Evolutionary conservation across 2,888 invertebrate genomes (phyloP).

Genomic region (Tetrapedia diversipes): DNA sequence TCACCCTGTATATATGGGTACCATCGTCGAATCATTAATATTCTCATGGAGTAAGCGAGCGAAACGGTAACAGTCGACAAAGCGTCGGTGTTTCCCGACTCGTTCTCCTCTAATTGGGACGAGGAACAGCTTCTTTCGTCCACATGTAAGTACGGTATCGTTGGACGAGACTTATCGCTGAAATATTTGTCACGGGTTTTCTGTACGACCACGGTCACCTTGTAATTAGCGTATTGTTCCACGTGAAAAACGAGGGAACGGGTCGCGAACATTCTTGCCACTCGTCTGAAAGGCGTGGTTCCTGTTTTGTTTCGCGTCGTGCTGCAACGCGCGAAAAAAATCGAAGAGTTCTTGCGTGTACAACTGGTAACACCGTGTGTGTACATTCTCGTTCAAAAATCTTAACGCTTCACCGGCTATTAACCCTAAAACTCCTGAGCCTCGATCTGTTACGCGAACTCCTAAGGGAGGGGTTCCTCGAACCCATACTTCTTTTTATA

Average conservation of each 20-base stretch:
- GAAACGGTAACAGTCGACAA: conserved; percentile 26
- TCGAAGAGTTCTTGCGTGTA: not conserved
- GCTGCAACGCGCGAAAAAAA: not conserved
- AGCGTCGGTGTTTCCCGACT: conserved; percentile 24
- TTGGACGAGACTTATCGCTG: not conserved
- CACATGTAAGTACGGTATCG: conserved; percentile 3
- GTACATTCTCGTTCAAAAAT: too few species aligned
- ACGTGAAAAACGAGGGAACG: not conserved
- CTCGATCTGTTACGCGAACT: too few species aligned
- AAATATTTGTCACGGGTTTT: conserved; percentile 42
- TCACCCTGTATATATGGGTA: not conserved
- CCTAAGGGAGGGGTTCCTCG: too few species aligned
- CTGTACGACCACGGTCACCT: not conserved
- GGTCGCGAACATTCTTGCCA: not conserved
- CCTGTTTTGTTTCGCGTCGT: not conserved
- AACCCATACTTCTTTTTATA: too few species aligned
- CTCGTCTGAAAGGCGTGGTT: not conserved
- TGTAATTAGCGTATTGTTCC: conserved; percentile 22
- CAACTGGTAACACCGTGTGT: not conserved
- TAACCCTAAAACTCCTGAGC: too few species aligned
- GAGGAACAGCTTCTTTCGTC: conserved; percentile 39
- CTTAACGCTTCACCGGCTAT: not conserved
- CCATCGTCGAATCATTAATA: conserved; percentile 52
- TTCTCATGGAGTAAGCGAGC: conserved; percentile 34
- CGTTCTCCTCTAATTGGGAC: conserved; percentile 41